Evolutionary conservation across 2,113 vertebrate species (phyloP), one percentile per base, ranked within the genome.

Genomic region (Corydoras maculifer): DNA sequence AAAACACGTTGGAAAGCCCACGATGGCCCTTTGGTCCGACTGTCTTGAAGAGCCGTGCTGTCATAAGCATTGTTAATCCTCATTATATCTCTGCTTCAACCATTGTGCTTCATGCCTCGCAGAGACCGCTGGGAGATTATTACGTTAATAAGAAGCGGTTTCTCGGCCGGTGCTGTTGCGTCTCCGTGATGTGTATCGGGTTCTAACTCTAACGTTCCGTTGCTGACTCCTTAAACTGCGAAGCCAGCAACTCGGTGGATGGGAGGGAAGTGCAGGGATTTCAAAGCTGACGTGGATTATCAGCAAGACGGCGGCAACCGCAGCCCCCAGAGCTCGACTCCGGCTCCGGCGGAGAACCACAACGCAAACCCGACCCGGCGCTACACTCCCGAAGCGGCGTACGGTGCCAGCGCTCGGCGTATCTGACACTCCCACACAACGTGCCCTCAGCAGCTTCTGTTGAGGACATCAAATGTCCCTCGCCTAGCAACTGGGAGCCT

Each of bases 241-340:
- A 57, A 72, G 18, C 14, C 57, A 59, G 68, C 50, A 57, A n/a
- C 58, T 71, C 15, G 3, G n/a, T 48, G 65, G 14, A 54, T 18
- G 62, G 12, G 43, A 69, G 75, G 55, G 31, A 65, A 65, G 10
- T 57, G 32, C 11, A 31, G 10, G 58, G 30, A 74, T 54, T 72
- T 65, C 63, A 64, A 71, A 78, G 66, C 54, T 53, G 54, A 57
- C 15, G 7, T 55, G 74, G 74, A 55, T 67, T 75, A 75, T 75
- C 68, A 57, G 35, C 35, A 49, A 31, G 43, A 62, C 62, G 29
- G 53, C 49, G 53, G 48, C 68, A 66, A n/a, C 53, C 49, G 63
- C 12, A 53, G 18, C 62, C 25, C 74, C 35, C 2, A 57, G 59
- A 71, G 68, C 63, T 30, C 9, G 68, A 66, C 74, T 61, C 32